Percentiles rank a stretch among this genome's conserved stretches.
Conservation (phyloP, 2,888 invertebrate species). For the Pseudoips prasinana region DNA sequence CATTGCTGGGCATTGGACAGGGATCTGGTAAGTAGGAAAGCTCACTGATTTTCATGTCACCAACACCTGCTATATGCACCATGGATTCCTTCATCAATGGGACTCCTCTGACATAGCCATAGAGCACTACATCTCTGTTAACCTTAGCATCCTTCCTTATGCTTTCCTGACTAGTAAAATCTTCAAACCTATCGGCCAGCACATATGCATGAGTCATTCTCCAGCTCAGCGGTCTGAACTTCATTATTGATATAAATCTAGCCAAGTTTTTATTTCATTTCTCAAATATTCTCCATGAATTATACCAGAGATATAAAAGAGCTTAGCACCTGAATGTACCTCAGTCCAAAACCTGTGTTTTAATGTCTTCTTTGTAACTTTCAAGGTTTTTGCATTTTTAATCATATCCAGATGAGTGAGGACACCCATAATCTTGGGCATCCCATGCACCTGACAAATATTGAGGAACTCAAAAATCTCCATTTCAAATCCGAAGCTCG, state of each 20-base stretch:
- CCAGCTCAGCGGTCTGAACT: conserved; percentile 97
- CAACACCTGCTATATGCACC: conserved; percentile 97
- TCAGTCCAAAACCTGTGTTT: conserved; percentile 99
- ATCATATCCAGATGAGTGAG: conserved; percentile 98
- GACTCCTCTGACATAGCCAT: conserved; percentile 97
- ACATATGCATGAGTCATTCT: conserved; percentile 97
- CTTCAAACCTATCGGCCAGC: conserved; percentile 94
- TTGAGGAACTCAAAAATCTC: conserved; percentile 99
- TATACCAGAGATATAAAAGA: conserved; percentile 98
- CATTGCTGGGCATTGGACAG: conserved; percentile 95
- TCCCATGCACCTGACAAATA: conserved; percentile 97
- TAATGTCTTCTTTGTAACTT: conserved; percentile 96
- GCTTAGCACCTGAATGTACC: conserved; percentile 97
- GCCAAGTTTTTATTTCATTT: conserved; percentile 98
- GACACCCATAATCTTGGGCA: conserved; percentile 99
- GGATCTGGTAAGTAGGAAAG: conserved; percentile 95
- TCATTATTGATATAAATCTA: conserved; percentile 98
- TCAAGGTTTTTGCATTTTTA: conserved; percentile 92
- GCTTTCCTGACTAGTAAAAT: conserved; percentile 93
- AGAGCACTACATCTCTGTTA: conserved; percentile 94
- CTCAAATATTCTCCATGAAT: conserved; percentile 96
- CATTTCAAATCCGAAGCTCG: conserved; percentile 99
- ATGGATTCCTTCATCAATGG: conserved; percentile 92
- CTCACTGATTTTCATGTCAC: conserved; percentile 94
- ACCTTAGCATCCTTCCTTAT: conserved; percentile 92